Base-by-base conservation (phyloP, 2,888 invertebrate genomes). In the Euproctis similis region DNA sequence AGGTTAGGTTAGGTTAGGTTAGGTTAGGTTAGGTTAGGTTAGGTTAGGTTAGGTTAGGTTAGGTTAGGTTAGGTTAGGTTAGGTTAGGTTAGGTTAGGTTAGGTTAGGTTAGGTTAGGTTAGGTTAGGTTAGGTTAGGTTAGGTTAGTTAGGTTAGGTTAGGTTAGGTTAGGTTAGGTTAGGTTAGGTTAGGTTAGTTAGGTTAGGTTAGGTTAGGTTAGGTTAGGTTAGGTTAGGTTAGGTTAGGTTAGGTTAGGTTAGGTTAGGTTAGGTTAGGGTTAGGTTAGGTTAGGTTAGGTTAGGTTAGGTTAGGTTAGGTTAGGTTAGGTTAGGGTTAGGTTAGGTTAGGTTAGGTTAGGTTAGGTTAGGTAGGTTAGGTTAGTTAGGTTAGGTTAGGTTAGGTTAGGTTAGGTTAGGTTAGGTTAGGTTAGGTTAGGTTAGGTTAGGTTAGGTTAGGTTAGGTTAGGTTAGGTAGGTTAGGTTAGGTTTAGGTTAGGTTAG, bases 1-100 rank as follows among this genome's bases (percentile, higher is more conserved):
- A 45, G 48, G 59, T 49, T 58, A 85, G 90, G 24, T 28, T 26
- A 31, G 34, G 31, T 29, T 29, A 31, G 26, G 26, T 26, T 26
- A 40, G 34, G 34, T 34, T 34, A 32, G 34, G 34, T 32, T 32
- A 35, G 30, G 32, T 33, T 31, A 36, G 31, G 34, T 34, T 36
- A 36, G 31, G 30, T 35, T 31, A 41, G 32, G 36, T 37, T 35
- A 32, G 34, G 34, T 36, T 36, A 32, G 36, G 40, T 36, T 36
- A 36, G 36, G 36, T 36, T 34, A 30, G 39, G 31, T 35, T 34
- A 29, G 33, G 33, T 33, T 33, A 29, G 33, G 38, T 36, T 38
- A 26, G 33, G 33, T 19, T 24, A 33, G 43, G 36, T 39, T 40
- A 33, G 36, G 33, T 35, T 35, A 36, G 33, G 31, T 39, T 39